These are phyloP conservation scores for Nycteola revayana DNA, from an alignment of 2,888 invertebrate genomes.

Conservation along the genomic window DNA sequence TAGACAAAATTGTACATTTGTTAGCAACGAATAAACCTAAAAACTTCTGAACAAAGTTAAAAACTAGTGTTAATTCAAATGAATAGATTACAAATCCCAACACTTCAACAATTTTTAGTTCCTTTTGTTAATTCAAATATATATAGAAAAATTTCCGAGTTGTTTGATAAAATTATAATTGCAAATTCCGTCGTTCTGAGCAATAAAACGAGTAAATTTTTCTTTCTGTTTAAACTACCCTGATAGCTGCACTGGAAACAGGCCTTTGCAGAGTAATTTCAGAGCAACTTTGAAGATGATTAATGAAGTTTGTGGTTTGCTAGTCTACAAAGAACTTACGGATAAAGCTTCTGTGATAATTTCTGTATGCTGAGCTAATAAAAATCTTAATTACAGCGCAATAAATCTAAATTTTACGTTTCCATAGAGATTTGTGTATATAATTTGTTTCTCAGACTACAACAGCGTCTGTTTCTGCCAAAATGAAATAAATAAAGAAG, in stretches of 20 bases:
- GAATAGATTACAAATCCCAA: no score
- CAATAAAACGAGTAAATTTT: slow-evolving; percentile 17
- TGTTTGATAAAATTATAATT: slow-evolving; percentile 30
- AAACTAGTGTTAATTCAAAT: no score
- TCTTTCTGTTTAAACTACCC: slow-evolving; percentile 5
- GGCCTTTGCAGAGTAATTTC: slow-evolving; percentile 12
- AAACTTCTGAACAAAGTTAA: no score
- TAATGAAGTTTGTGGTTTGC: slow-evolving; percentile 21
- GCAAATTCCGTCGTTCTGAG: slow-evolving; percentile 20
- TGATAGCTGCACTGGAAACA: slow-evolving; percentile 9
- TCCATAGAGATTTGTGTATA: no score
- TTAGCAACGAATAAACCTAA: no score
- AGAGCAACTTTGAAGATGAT: slow-evolving; percentile 18
- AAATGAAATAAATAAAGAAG: no score
- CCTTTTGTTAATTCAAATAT: slow-evolving; percentile 11
- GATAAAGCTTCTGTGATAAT: slow-evolving; percentile 16
- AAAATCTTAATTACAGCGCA: slow-evolving; percentile 7
- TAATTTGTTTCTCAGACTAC: no score
- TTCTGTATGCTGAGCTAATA: slow-evolving; percentile 9
- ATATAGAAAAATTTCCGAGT: slow-evolving; percentile 13
- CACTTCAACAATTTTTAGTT: no score
- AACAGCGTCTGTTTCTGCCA: no score
- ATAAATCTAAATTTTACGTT: neutral
- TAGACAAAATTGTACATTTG: no score
- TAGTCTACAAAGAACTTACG: slow-evolving; percentile 13